Evolutionary conservation across 2,888 invertebrate species (phyloP).

Genomic region (Campoplex capitator): DNA sequence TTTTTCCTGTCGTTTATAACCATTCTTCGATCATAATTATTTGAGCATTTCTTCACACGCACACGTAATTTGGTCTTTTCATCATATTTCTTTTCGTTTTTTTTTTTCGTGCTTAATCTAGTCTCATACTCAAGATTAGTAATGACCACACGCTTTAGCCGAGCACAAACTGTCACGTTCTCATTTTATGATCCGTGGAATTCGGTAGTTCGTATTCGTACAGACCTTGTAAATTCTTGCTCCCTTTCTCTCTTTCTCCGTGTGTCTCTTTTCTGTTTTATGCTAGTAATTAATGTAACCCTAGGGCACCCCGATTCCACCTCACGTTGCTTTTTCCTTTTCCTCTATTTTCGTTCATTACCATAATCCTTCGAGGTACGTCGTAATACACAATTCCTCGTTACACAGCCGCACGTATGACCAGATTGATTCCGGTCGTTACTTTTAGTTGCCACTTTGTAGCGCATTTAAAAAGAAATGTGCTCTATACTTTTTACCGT

Average conservation of each 20-base stretch:
- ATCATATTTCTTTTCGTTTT: conserved; percentile 8
- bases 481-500: background rate
- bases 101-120: conserved; percentile 8
- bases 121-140: conserved; percentile 41
- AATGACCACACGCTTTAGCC: conserved; percentile 50
- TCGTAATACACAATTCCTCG: conserved; percentile 38
- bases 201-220: conserved; percentile 75
- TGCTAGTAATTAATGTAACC: conserved; percentile 75
- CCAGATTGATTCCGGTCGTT: conserved; percentile 33
- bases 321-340: conserved; percentile 69
- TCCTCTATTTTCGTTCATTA: conserved; percentile 60
- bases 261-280: conserved; percentile 67
- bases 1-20: background rate
- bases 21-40: conserved; percentile 33
- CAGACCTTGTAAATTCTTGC: conserved; percentile 25
- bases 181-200: conserved; percentile 75
- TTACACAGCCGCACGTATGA: conserved; percentile 11
- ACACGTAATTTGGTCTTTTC: background rate
- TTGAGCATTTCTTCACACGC: background rate
- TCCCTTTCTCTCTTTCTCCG: conserved; percentile 15
- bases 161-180: conserved; percentile 58
- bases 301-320: conserved; percentile 71
- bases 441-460: conserved; percentile 31
- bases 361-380: conserved; percentile 69
- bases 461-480: conserved; percentile 7